phyloP scores from a whole-genome alignment of 1,140 invertebrate species.

The Drosophila triauraria region DNA sequence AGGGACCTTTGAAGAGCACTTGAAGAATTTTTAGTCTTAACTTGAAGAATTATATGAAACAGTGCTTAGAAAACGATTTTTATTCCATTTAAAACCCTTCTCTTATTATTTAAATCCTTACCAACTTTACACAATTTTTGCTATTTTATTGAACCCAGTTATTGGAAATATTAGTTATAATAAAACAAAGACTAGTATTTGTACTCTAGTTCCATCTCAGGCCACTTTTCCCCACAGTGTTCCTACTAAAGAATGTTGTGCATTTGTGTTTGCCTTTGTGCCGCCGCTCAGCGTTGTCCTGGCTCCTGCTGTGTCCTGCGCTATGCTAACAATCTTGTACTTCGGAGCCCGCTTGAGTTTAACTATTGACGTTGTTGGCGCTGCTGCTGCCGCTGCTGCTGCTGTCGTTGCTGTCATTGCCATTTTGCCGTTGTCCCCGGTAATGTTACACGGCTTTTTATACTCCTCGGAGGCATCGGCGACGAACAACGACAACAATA shows the following conservation, averaged over 20 bases:
- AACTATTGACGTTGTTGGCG: slow-evolving; percentile 58
- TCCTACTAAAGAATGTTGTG: slow-evolving; percentile 60
- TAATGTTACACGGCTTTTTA: slow-evolving; percentile 60
- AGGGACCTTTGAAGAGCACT: neutral
- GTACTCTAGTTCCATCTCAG: neutral
- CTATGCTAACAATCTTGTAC: slow-evolving; percentile 72
- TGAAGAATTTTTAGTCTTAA: neutral
- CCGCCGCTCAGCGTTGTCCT: slow-evolving; percentile 35
- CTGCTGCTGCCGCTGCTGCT: slow-evolving; percentile 20
- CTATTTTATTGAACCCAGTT: no score
- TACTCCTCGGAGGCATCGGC: slow-evolving; percentile 45
- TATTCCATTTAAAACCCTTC: no score
- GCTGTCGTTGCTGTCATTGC: slow-evolving; percentile 55
- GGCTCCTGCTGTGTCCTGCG: slow-evolving; percentile 44
- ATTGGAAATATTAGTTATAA: no score
- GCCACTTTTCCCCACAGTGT: neutral
- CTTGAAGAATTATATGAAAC: no score
- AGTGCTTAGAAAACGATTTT: no score
- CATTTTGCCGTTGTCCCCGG: slow-evolving; percentile 63
- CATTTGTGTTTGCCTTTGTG: slow-evolving; percentile 73
- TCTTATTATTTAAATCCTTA: no score
- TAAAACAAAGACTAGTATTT: no score
- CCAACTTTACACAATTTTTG: no score
- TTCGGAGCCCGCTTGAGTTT: slow-evolving; percentile 55
- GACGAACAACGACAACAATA: slow-evolving; percentile 48